Evolutionary conservation across 1,140 invertebrate genomes (phyloP).

Genomic region (Caligus rogercresseyi): DNA sequence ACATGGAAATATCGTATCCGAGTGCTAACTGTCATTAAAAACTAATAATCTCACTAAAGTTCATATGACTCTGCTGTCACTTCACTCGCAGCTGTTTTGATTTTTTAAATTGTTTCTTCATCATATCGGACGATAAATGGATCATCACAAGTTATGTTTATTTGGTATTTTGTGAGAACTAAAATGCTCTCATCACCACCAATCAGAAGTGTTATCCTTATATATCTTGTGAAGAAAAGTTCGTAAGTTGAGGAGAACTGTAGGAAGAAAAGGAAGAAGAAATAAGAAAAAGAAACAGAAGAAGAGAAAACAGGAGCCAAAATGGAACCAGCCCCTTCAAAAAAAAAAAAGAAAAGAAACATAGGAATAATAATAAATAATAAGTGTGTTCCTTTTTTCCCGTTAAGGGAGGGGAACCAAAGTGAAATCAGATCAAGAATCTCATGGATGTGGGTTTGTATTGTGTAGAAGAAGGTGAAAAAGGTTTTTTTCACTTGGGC

Average conservation of each 20-base stretch:
- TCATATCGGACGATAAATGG: background rate
- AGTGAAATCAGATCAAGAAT: constrained; percentile 22
- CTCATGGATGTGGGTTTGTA: too few species aligned
- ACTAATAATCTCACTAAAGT: too few species aligned
- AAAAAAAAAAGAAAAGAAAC: background rate
- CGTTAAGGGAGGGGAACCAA: background rate
- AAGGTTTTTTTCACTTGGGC: too few species aligned
- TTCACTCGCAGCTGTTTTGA: too few species aligned
- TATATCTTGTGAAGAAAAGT: too few species aligned
- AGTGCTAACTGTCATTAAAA: too few species aligned
- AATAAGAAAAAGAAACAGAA: background rate
- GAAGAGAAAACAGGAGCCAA: background rate
- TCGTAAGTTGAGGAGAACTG: too few species aligned
- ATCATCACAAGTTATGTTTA: background rate
- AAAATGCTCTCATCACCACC: too few species aligned
- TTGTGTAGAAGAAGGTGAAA: too few species aligned
- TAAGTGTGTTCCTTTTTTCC: background rate
- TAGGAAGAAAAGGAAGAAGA: background rate
- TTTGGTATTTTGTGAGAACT: background rate
- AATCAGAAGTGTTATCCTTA: too few species aligned
- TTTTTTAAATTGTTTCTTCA: background rate
- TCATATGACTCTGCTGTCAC: too few species aligned
- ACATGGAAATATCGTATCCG: too few species aligned
- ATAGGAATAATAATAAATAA: background rate
- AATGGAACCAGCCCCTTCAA: background rate